These are phyloP conservation scores for Mesocentrotus franciscanus DNA, from an alignment of 53 echinoderm and acorn worm genomes.

Conservation along the genomic window DNA sequence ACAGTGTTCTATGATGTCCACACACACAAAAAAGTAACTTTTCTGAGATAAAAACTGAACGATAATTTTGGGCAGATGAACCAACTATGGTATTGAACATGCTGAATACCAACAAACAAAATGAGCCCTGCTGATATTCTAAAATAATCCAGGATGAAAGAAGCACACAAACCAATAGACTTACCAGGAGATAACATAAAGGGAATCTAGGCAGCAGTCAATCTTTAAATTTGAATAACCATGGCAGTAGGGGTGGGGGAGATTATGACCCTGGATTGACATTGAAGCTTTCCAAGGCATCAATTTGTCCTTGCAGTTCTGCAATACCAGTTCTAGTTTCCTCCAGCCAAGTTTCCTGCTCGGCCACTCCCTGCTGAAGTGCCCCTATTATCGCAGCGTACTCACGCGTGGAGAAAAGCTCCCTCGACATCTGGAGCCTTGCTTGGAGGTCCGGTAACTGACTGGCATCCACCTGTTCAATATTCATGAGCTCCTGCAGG, in stretches of 20 bases:
- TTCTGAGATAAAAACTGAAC: too few relatives aligned
- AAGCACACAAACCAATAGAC: too few relatives aligned
- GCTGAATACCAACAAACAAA: too few relatives aligned
- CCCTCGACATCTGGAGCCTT: constrained; percentile 67
- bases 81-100: too few relatives aligned
- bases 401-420: constrained; percentile 73
- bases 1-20: too few relatives aligned
- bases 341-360: constrained; percentile 86
- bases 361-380: constrained; percentile 69
- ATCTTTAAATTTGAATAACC: too few relatives aligned
- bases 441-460: constrained; percentile 68
- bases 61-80: too few relatives aligned
- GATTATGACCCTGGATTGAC: constrained; percentile 34
- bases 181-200: too few relatives aligned
- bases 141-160: too few relatives aligned
- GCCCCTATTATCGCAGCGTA: constrained; percentile 60
- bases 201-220: too few relatives aligned
- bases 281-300: constrained; percentile 87
- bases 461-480: constrained; percentile 73
- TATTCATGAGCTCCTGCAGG: constrained; percentile 55
- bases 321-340: constrained; percentile 62
- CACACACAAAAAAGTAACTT: too few relatives aligned
- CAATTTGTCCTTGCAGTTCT: constrained; percentile 75
- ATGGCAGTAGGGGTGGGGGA: background rate
- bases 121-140: too few relatives aligned